These are phyloP conservation scores for Cetoscarus ocellatus DNA, from an alignment of 2,797 vertebrate species.

Conservation along the genomic window DNA sequence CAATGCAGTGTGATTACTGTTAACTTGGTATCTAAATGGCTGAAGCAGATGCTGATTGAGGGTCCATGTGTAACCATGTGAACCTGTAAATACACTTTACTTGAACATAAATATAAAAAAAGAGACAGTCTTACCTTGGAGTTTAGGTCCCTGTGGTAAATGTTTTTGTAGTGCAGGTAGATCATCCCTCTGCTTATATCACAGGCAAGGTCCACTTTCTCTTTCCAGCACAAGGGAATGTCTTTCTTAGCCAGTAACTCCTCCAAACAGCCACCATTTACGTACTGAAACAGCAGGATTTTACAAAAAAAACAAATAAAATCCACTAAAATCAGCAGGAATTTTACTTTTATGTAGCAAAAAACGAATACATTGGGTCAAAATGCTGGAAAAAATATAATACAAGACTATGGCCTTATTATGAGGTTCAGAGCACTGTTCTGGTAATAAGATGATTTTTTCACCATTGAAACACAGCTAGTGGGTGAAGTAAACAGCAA, in stretches of 20 bases:
- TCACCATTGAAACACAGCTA: slow-evolving; percentile 1
- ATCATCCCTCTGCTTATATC: slow-evolving; percentile 92
- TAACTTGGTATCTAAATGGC: too few relatives aligned
- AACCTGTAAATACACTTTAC: too few relatives aligned
- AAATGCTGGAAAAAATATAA: too few relatives aligned
- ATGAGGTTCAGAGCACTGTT: not conserved
- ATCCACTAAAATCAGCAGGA: not conserved
- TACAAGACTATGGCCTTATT: too few relatives aligned
- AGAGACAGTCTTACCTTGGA: slow-evolving; percentile 84
- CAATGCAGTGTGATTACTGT: too few relatives aligned
- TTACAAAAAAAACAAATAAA: not conserved
- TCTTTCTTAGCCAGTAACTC: slow-evolving; percentile 89
- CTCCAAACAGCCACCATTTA: slow-evolving; percentile 91
- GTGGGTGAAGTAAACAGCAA: not conserved
- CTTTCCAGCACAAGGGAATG: slow-evolving; percentile 85
- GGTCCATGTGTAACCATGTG: too few relatives aligned
- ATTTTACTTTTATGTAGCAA: not conserved
- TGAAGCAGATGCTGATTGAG: too few relatives aligned
- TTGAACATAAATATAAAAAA: too few relatives aligned
- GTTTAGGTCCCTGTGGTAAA: slow-evolving; percentile 93
- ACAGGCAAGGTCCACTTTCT: slow-evolving; percentile 90
- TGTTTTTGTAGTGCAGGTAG: slow-evolving; percentile 93
- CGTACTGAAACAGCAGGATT: slow-evolving; percentile 79
- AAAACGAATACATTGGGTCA: too few relatives aligned
- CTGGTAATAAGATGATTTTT: not conserved